A percentile compares a stretch with the other conserved stretches of the same genome.
Conservation (phyloP, 2,888 invertebrate species). For the Rutpela maculata region DNA sequence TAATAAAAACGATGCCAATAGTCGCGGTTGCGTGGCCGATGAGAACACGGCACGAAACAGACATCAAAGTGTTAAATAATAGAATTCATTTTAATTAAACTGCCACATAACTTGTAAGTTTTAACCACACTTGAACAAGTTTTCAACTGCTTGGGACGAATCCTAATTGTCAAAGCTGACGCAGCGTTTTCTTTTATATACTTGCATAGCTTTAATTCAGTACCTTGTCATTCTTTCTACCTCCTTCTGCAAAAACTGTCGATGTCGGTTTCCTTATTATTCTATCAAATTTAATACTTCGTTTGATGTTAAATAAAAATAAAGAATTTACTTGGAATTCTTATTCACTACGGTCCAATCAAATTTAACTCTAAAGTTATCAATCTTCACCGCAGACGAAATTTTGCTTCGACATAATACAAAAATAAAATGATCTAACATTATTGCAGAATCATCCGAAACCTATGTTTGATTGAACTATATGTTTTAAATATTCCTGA, state of each 20-base stretch:
- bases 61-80: constrained; percentile 43
- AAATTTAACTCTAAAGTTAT: background rate
- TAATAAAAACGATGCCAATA: background rate
- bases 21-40: background rate
- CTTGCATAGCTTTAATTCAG: constrained; percentile 22
- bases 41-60: constrained; percentile 5
- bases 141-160: constrained; percentile 46
- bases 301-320: constrained; percentile 11
- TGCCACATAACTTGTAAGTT: constrained; percentile 39
- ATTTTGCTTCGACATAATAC: no score
- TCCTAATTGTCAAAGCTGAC: constrained; percentile 58
- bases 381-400: no score
- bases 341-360: background rate
- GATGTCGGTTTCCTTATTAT: constrained; percentile 23
- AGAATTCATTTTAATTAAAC: constrained; percentile 28
- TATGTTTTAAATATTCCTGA: no score
- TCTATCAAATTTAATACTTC: constrained; percentile 20
- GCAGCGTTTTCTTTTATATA: constrained; percentile 51
- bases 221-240: constrained; percentile 31
- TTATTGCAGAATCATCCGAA: no score
- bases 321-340: background rate
- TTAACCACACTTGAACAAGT: constrained; percentile 46
- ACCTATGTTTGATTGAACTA: no score
- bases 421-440: no score
- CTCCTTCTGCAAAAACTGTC: constrained; percentile 15